Percentiles rank a stretch among this genome's conserved stretches.
Evolutionary conservation across 2,888 invertebrate genomes (phyloP).

Genomic region (Drosophila prolongata): DNA sequence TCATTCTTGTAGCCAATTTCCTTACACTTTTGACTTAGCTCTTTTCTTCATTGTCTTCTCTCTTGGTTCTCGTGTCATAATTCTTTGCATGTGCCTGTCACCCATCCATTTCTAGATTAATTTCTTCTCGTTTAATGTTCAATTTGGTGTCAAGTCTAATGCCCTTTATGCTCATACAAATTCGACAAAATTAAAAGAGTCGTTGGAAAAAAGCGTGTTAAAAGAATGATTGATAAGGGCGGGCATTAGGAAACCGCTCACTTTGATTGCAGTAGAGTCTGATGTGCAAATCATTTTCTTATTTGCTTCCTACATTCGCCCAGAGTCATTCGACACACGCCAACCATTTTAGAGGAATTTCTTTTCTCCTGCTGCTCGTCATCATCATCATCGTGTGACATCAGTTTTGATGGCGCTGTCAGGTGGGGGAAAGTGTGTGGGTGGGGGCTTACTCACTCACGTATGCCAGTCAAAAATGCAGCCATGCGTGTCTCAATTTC

Average conservation of each 20-base stretch:
- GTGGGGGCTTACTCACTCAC: conserved; percentile 11
- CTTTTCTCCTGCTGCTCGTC: conserved; percentile 19
- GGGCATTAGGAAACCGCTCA: conserved; percentile 45
- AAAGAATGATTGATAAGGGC: conserved; percentile 24
- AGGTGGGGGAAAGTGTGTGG: conserved; percentile 1
- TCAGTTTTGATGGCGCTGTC: conserved; percentile 38
- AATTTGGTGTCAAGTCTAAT: conserved; percentile 24
- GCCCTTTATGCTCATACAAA: conserved; percentile 19
- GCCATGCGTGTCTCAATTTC: conserved; percentile 53
- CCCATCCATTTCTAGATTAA: not conserved
- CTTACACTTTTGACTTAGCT: not conserved
- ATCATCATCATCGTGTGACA: conserved; percentile 42
- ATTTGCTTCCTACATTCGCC: conserved; percentile 21
- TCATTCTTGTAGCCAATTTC: conserved; percentile 19
- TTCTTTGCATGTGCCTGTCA: not conserved
- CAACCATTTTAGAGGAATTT: conserved; percentile 17
- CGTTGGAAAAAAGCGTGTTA: conserved; percentile 25
- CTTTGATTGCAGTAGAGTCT: conserved; percentile 60
- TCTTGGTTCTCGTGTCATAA: not conserved
- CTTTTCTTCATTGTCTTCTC: no score
- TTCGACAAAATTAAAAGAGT: conserved; percentile 35
- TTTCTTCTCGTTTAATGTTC: not conserved
- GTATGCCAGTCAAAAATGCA: conserved; percentile 57
- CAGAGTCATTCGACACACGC: conserved; percentile 40
- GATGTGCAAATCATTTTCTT: conserved; percentile 42